Base-by-base conservation (phyloP, 2,888 invertebrate species). In the Altica lythri region DNA sequence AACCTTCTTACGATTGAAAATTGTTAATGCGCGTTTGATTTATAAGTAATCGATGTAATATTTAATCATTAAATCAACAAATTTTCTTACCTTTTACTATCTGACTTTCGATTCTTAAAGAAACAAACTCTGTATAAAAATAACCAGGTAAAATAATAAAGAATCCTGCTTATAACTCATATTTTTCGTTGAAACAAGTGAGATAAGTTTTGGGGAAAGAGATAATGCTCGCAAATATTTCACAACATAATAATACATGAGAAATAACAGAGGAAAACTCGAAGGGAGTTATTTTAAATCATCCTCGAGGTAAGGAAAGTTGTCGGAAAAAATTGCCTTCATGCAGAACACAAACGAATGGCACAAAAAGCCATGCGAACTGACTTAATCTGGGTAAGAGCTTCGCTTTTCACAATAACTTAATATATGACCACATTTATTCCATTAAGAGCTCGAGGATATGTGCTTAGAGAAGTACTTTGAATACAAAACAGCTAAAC, bases 391-490 rank as follows among this genome's bases (percentile, higher is more conserved):
- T 53, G 29, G 35, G 53, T 43, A 37, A 53, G 47, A 37, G 46
- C 30, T 40, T 14, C 19, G 27, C 38, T 42, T 48, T 43, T 17
- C 47, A 47, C 48, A 51, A 46, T 55, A 49, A 45, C 35, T 46
- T 55, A 35, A 50, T 45, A 52, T 55, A 54, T 53, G 38, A 51
- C 22, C 52, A 25, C 55, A 52, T 51, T 55, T 58, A 55, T 58
- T 54, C 43, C 40, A 55, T 57, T 51, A 55, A 30, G 27, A 50
- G 57, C 50, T 53, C 30, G 44, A 43, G 52, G 55, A 46, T 56
- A 47, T 44, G 48, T 53, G 47, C 25, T 38, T 10, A 16, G 43
- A 22, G 43, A 48, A 30, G 43, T 43, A 47, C 25, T 53, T 47
- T 48, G 53, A 56, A 53, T 53, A 53, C 42, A 49, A 48, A 55